Evolutionary conservation across 2,113 vertebrate species (phyloP).

Genomic region (Plectropomus leopardus): DNA sequence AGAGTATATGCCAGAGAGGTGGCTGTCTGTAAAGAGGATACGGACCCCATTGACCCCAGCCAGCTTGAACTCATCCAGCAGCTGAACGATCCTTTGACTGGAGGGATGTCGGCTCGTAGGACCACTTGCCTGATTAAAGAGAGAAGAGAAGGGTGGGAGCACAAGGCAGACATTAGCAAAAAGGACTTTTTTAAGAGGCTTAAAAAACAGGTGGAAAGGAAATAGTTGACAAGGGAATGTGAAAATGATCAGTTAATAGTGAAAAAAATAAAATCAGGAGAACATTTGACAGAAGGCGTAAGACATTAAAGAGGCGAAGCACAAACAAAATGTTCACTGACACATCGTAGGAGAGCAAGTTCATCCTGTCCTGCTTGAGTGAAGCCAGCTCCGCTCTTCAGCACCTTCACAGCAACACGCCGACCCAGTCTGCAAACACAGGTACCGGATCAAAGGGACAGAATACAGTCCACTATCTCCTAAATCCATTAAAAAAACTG

Average conservation of each 20-base stretch:
- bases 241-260: too few relatives aligned
- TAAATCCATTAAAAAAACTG: background rate
- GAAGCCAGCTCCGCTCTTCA: conserved; percentile 87
- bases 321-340: conserved; percentile 69
- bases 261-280: too few relatives aligned
- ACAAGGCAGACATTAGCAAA: background rate
- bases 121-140: conserved; percentile 80
- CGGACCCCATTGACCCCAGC: conserved; percentile 88
- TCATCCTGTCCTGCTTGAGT: conserved; percentile 88
- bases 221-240: background rate
- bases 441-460: conserved; percentile 4
- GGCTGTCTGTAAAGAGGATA: conserved; percentile 84
- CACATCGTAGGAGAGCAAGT: conserved; percentile 85
- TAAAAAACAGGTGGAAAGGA: background rate
- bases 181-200: background rate
- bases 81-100: conserved; percentile 82
- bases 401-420: conserved; percentile 88
- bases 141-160: background rate
- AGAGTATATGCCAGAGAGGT: background rate
- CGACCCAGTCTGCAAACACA: conserved; percentile 69
- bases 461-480: background rate
- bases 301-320: background rate
- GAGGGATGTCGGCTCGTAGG: conserved; percentile 81
- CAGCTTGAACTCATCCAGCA: conserved; percentile 90
- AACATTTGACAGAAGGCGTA: background rate